Conservation (phyloP, 2,113 vertebrate genomes). For the Lethenteron camtschaticum region DNA sequence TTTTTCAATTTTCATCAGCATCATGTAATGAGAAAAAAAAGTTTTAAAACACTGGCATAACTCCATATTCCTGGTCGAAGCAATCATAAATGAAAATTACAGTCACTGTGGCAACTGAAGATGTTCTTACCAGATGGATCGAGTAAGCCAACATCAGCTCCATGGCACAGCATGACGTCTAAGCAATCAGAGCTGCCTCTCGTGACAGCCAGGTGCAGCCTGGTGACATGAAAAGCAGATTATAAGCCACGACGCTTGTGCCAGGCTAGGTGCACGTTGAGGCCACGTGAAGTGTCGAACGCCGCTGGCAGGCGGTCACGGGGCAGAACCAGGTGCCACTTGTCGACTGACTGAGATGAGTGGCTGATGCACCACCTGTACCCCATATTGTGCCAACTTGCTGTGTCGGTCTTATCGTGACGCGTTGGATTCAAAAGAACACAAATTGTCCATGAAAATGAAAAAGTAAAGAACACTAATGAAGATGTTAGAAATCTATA, state of each 20-base stretch:
- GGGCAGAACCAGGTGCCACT: too few species aligned
- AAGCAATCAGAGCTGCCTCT: slow-evolving; percentile 67
- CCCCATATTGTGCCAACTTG: too few species aligned
- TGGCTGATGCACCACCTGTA: too few species aligned
- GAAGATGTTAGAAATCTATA: not conserved
- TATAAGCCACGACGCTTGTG: too few species aligned
- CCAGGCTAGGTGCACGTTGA: too few species aligned
- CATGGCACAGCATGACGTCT: slow-evolving; percentile 51
- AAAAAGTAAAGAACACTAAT: not conserved
- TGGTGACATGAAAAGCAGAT: slow-evolving; percentile 16
- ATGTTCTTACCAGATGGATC: slow-evolving; percentile 46
- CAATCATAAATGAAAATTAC: not conserved
- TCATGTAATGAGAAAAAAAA: not conserved
- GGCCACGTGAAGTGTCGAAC: too few species aligned
- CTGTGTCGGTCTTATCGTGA: too few species aligned
- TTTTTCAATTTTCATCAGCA: too few species aligned
- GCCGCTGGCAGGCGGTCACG: too few species aligned
- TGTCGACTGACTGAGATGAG: too few species aligned
- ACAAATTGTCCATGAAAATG: too few species aligned
- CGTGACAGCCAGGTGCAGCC: slow-evolving; percentile 61
- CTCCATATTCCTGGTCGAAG: not conserved
- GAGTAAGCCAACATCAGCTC: slow-evolving; percentile 44
- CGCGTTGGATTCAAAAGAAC: too few species aligned
- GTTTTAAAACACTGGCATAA: not conserved
- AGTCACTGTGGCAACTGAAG: not conserved